Conservation (phyloP, 2,113 vertebrate species). For the Agapornis roseicollis region DNA sequence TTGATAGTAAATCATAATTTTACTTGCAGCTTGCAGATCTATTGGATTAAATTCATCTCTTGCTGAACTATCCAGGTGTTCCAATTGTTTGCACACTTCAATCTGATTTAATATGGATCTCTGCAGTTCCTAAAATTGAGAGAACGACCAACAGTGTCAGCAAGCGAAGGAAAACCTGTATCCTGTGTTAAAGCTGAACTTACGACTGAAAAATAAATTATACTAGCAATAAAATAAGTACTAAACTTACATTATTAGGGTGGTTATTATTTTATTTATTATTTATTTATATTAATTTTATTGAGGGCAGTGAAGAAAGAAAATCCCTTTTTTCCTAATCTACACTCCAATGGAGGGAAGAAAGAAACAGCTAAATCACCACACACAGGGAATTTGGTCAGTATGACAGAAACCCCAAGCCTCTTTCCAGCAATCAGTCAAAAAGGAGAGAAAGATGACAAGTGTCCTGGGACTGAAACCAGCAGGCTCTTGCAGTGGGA, state of each 20-base stretch:
- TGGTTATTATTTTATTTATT: not conserved
- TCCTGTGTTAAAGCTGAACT: not conserved
- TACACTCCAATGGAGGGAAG: not conserved
- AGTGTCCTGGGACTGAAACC: not conserved
- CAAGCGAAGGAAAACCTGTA: not conserved
- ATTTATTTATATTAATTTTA: not conserved
- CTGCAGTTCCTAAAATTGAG: conserved; percentile 65
- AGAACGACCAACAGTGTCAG: not conserved
- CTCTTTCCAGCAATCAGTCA: not conserved
- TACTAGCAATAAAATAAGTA: not conserved
- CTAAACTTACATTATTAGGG: not conserved
- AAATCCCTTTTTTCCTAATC: not conserved
- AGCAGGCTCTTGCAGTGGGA: not conserved
- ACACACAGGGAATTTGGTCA: not conserved
- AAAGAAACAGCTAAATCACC: not conserved
- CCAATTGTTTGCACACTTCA: conserved; percentile 75
- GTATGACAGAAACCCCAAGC: not conserved
- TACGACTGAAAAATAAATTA: not conserved
- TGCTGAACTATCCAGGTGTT: conserved; percentile 64
- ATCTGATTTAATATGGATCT: conserved; percentile 74
- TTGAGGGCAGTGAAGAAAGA: not conserved
- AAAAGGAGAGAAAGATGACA: not conserved
- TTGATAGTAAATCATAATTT: conserved; percentile 75
- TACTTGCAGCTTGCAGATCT: conserved; percentile 74
- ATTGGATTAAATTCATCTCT: conserved; percentile 74